A percentile compares a stretch with the other conserved stretches of the same genome.
Evolutionary conservation across 2,888 invertebrate genomes (phyloP).

Genomic region (Apeira syringaria): DNA sequence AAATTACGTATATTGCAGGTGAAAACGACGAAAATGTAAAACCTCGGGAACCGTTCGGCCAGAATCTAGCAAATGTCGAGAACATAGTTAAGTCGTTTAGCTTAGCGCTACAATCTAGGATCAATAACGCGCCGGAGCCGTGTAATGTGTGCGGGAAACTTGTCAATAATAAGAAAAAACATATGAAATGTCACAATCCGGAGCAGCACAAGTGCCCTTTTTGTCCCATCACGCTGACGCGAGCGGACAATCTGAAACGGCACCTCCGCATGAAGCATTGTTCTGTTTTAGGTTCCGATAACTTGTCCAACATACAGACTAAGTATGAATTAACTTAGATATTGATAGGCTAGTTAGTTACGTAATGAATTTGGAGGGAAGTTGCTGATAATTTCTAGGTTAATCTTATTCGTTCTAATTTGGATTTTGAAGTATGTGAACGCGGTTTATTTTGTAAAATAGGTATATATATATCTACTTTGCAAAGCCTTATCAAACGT

Average conservation of each 20-base stretch:
- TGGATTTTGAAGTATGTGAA: slow-evolving; percentile 2
- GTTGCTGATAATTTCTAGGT: slow-evolving; percentile 12
- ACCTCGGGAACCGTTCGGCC: slow-evolving; percentile 63
- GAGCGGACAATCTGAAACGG: slow-evolving; percentile 87
- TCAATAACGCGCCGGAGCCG: slow-evolving; percentile 68
- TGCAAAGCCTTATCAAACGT: slow-evolving; percentile 9
- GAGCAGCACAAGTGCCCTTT: slow-evolving; percentile 85
- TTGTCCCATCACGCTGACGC: slow-evolving; percentile 85
- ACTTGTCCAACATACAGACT: slow-evolving; percentile 66
- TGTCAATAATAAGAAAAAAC: slow-evolving; percentile 87
- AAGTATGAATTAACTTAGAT: slow-evolving; percentile 52
- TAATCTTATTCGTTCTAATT: not conserved
- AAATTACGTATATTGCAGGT: slow-evolving; percentile 72
- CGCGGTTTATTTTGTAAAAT: slow-evolving; percentile 11
- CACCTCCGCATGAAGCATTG: slow-evolving; percentile 86
- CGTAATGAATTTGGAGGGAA: not conserved
- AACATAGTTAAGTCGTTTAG: slow-evolving; percentile 67
- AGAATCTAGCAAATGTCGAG: slow-evolving; percentile 64
- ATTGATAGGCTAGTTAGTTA: not conserved
- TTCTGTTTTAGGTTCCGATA: slow-evolving; percentile 62
- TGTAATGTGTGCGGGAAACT: slow-evolving; percentile 86
- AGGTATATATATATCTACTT: not conserved
- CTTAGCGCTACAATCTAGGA: slow-evolving; percentile 41
- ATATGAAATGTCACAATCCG: slow-evolving; percentile 86
- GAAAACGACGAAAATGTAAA: slow-evolving; percentile 76